Conservation (phyloP, 2,113 vertebrate species). For the Tenrec ecaudatus region DNA sequence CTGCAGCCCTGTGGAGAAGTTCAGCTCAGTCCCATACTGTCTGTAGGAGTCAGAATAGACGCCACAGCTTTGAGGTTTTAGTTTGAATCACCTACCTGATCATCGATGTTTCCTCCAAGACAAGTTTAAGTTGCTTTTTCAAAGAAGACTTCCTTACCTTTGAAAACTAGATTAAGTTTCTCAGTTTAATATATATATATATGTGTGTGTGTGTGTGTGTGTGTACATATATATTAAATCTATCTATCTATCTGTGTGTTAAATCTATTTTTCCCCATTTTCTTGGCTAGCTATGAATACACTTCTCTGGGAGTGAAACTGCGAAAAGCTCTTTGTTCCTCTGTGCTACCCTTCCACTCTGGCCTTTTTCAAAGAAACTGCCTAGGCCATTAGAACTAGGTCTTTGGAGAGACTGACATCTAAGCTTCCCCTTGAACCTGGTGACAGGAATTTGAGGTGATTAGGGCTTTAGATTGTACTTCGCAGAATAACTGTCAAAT, state of each 20-base stretch:
- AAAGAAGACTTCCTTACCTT: not conserved
- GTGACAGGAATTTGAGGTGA: conserved; percentile 60
- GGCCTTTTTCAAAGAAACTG: not conserved
- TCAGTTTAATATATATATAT: not conserved
- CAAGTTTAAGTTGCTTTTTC: not conserved
- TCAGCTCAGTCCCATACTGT: no score
- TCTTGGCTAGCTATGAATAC: not conserved
- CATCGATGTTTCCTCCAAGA: not conserved
- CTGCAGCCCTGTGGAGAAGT: no score
- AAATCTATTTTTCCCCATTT: not conserved
- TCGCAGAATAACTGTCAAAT: conserved; percentile 59
- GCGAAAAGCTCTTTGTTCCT: not conserved
- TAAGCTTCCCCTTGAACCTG: conserved; percentile 58
- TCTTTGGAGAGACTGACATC: not conserved
- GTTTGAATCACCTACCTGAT: not conserved
- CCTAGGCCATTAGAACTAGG: conserved; percentile 16
- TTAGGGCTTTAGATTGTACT: conserved; percentile 64
- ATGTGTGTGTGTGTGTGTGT: no score
- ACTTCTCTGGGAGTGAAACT: no score
- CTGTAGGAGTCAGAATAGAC: no score
- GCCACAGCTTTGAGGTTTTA: no score
- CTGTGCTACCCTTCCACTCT: not conserved
- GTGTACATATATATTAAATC: no score
- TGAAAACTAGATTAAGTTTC: not conserved
- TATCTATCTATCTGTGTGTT: no score